Base-by-base conservation (phyloP, 2,113 vertebrate species). In the Asarcornis scutulata region DNA sequence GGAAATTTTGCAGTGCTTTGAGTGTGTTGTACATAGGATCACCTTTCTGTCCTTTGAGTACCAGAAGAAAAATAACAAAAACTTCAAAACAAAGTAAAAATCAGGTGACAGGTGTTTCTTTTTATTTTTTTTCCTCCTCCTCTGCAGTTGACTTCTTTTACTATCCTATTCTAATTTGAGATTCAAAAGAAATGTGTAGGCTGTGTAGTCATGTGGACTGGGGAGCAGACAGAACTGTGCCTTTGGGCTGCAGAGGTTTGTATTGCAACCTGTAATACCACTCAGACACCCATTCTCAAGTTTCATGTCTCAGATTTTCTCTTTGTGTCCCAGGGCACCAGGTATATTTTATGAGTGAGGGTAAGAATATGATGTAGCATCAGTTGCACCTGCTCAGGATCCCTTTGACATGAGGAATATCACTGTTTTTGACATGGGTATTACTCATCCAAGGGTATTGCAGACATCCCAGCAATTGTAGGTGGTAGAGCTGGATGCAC, bases 201-300 rank as follows among this genome's bases (percentile, higher is more conserved):
- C 34, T 86, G 73, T 7, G 0, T 1, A 76, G 38, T 16, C 13
- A 7, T 7, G 1, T 0, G 11, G 55, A 21, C 10, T 0, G 0
- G 29, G 29, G 59, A 71, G 50, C 38, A 63, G 55, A 1, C 5
- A 52, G 20, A 13, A 21, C 52, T 1, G 6, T 36, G 42, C 31
- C 59, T 55, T 29, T 80, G 64, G 60, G 44, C 58, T 85, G 58
- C 86, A 85, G 58, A 9, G 8, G 2, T 36, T 36, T 20, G 8
- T 20, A 16, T 1, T 18, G 20, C 13, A 5, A 40, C 59, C 56
- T 66, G 16, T n/a, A 46, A 22, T 2, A 3, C n/a, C 34, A 25
- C 9, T 15, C 71, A 2, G 1, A 7, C 25, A 16, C 13, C 38
- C 5, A 0, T 53, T 27, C n/a, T 42, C 36, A 64, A 53, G 52